Base-by-base conservation (phyloP, 2,113 vertebrate genomes). In the Nothoprocta perdicaria region DNA sequence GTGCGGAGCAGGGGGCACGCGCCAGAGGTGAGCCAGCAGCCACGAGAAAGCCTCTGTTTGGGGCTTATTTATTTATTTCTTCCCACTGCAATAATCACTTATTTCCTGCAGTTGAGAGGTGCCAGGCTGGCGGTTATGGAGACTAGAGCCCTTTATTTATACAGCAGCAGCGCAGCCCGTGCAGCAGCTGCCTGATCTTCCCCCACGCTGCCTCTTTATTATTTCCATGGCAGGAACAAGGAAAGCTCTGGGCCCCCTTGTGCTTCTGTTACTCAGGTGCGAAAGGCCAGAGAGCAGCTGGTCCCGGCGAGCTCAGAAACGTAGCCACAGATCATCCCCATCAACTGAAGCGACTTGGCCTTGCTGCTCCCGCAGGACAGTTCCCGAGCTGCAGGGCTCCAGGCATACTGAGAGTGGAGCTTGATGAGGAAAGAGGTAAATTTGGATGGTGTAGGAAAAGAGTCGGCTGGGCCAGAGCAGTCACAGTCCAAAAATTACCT, bases 61-160 rank as follows among this genome's bases (percentile, higher is more conserved):
- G 43, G 69, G 40, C 40, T 95, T 88, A 1, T 88, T 93, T 86
- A 62, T 66, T 65, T 33, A 12, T 66, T 84, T 87, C 80, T 95
- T 71, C 62, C 53, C 60, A 58, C 67, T 80, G 81, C 79, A 71
- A 67, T 66, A 45, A 79, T 50, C 45, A 26, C 77, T 91, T 4
- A 2, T 71, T 81, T 79, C 84, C 78, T 67, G 55, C 84, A 80
- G 81, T 58, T 84, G 85, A 73, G 41, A 86, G 92, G 85, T 87
- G 82, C 84, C 91, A 95, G 91, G 27, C 81, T 77, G 81, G n/a
- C 75, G 27, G 27, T 35, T 85, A 76, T 95, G 88, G 79, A 91
- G 61, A 52, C 63, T 23, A 45, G 65, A 90, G n/a, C 48, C 23
- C 38, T 75, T 71, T 84, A 45, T 58, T 80, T 55, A 46, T 55